Conservation (phyloP, 2,797 vertebrate species). For the Monodelphis domestica region DNA sequence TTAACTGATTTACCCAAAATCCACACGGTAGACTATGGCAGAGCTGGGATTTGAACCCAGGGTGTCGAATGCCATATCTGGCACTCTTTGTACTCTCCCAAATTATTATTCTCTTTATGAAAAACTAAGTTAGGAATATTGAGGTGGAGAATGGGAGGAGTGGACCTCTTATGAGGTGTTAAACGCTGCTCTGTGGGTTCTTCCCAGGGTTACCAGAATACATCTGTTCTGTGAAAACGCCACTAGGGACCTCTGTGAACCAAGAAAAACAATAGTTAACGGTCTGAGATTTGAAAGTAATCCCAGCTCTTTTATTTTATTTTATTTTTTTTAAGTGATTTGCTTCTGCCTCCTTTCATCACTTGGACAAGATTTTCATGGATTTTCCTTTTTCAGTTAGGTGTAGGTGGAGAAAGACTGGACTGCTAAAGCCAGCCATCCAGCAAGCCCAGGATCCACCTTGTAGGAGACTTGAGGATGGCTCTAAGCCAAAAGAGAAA, state of each 20-base stretch:
- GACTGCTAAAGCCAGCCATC: not conserved
- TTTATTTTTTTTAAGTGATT: conserved; percentile 66
- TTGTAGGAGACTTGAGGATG: not conserved
- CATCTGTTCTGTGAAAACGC: conserved; percentile 64
- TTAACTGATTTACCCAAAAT: not conserved
- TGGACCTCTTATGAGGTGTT: conserved; percentile 54
- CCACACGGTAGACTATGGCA: not conserved
- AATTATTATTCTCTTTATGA: not conserved
- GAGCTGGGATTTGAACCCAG: not conserved
- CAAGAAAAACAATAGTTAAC: conserved; percentile 67
- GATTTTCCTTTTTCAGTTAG: conserved; percentile 59
- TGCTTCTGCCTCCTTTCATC: conserved; percentile 70
- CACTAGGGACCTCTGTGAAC: conserved; percentile 58
- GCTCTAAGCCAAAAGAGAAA: not conserved
- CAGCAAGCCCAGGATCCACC: not conserved
- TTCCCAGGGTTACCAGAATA: conserved; percentile 61
- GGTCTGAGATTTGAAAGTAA: conserved; percentile 73
- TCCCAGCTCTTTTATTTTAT: conserved; percentile 44
- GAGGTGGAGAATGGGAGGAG: conserved; percentile 34
- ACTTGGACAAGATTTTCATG: conserved; percentile 46
- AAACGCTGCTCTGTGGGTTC: conserved; percentile 45
- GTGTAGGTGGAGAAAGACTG: conserved; percentile 46
- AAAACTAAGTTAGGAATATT: not conserved
- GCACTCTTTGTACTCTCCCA: not conserved
- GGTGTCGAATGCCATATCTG: not conserved